These are phyloP conservation scores for Pteronotus mesoamericanus DNA, from an alignment of 2,797 vertebrate species.

Conservation along the genomic window DNA sequence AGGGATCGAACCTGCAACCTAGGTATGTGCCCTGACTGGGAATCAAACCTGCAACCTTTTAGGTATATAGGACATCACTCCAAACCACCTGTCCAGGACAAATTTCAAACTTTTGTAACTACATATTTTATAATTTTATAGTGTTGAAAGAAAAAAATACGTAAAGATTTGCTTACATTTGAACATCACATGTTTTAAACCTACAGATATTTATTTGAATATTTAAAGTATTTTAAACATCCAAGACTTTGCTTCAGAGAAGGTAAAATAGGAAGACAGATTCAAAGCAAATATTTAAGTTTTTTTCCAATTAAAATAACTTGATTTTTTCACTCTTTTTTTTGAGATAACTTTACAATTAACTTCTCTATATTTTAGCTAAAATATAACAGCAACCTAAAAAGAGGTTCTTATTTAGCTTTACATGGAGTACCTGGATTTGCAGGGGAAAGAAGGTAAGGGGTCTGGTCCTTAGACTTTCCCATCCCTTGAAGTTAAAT, in stretches of 20 bases:
- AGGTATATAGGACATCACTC: neutral
- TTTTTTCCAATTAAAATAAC: neutral
- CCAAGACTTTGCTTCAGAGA: constrained; percentile 1
- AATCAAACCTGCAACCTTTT: neutral
- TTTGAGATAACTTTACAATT: neutral
- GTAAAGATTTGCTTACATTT: neutral
- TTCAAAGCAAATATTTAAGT: neutral
- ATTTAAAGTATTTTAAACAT: constrained; percentile 27
- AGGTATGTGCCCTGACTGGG: neutral
- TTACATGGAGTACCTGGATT: neutral
- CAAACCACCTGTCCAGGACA: neutral
- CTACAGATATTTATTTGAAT: neutral
- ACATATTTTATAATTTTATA: neutral
- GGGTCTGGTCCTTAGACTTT: neutral
- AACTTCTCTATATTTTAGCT: neutral
- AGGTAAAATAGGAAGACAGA: neutral
- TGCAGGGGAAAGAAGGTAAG: neutral
- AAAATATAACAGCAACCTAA: neutral
- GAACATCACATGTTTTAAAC: neutral
- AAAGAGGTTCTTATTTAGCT: neutral
- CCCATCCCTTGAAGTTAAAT: neutral
- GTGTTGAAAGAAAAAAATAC: neutral
- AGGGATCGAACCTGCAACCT: neutral
- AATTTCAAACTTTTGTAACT: neutral
- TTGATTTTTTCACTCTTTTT: constrained; percentile 9